Conservation (phyloP, 2,888 invertebrate genomes). For the Drosophila nr. fundita region DNA sequence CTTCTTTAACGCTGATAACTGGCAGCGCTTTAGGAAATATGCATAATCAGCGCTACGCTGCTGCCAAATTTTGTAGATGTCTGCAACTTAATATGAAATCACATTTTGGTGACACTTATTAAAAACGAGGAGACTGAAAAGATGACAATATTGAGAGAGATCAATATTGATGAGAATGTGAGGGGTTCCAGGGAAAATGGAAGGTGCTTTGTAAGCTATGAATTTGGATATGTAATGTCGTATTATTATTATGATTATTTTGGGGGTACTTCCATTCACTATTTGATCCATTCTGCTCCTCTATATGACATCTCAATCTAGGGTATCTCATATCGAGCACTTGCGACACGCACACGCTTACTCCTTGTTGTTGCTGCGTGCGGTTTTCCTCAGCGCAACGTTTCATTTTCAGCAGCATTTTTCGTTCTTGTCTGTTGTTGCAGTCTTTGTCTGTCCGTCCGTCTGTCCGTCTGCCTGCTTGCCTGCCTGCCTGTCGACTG, state of each 20-base stretch:
- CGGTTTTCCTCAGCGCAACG: slow-evolving; percentile 59
- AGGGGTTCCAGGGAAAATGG: neutral
- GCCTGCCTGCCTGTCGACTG: neutral
- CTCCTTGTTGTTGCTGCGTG: slow-evolving; percentile 34
- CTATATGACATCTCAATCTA: neutral
- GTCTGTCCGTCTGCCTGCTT: neutral
- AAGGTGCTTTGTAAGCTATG: neutral
- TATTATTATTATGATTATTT: neutral
- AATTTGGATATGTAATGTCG: neutral
- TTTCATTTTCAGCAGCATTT: slow-evolving; percentile 64
- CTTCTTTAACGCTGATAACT: neutral
- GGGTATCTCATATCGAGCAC: slow-evolving; percentile 1
- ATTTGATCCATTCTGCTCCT: neutral
- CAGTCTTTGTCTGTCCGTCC: slow-evolving; percentile 40
- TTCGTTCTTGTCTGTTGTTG: slow-evolving; percentile 53
- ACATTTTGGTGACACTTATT: neutral
- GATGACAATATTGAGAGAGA: neutral
- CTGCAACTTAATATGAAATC: neutral
- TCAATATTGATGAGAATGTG: neutral
- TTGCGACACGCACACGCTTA: neutral
- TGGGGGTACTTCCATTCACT: neutral
- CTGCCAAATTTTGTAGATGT: neutral
- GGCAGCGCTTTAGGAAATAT: neutral
- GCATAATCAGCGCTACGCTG: neutral
- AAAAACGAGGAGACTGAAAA: neutral